Evolutionary conservation across 2,113 vertebrate species (phyloP).

Genomic region (Muntiacus reevesi): DNA sequence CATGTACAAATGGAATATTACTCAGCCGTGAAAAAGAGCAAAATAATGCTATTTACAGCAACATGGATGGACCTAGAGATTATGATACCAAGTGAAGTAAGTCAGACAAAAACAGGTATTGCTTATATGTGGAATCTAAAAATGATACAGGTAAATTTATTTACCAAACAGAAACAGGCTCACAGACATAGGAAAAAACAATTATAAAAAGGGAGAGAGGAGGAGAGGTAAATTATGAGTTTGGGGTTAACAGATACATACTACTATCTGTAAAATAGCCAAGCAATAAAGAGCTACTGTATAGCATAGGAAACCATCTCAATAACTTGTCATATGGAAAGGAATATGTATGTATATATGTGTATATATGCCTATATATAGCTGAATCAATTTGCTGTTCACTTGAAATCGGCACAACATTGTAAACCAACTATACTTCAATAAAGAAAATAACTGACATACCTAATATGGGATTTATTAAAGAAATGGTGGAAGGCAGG

Average conservation of each 20-base stretch:
- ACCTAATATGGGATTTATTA: too few species aligned
- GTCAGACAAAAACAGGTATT: neutral
- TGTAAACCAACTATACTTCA: neutral
- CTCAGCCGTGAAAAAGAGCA: neutral
- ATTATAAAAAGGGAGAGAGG: neutral
- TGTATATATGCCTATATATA: neutral
- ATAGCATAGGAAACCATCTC: neutral
- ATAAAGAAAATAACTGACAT: accelerated
- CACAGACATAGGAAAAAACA: neutral
- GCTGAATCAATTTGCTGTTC: neutral
- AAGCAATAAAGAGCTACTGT: neutral
- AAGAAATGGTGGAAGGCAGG: too few species aligned
- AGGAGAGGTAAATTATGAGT: neutral
- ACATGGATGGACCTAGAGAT: neutral
- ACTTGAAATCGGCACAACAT: neutral
- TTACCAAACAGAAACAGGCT: neutral
- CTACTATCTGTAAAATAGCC: neutral
- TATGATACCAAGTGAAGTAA: neutral
- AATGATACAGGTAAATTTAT: neutral
- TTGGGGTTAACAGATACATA: neutral
- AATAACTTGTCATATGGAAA: neutral
- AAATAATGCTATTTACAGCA: neutral
- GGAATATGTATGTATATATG: neutral
- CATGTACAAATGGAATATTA: neutral
- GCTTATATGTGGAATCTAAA: neutral